These are phyloP conservation scores for Drosophila paranaensis DNA, from an alignment of 2,888 invertebrate genomes.

Conservation along the genomic window DNA sequence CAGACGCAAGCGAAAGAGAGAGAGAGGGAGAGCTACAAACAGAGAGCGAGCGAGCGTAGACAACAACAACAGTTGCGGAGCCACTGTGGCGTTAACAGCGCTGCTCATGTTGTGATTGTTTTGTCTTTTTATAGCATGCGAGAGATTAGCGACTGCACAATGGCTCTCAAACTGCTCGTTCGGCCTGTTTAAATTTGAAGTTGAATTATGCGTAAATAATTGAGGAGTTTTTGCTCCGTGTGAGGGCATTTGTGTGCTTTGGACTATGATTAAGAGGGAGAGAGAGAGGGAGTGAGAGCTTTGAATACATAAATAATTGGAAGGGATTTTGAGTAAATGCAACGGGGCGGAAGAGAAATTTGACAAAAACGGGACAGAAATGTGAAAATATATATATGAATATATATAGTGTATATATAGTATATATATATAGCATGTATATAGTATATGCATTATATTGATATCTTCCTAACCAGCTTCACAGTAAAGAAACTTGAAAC, in stretches of 20 bases:
- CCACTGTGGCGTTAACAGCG: slow-evolving; percentile 23
- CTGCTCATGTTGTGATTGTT: neutral
- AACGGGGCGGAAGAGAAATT: neutral
- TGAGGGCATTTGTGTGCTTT: slow-evolving; percentile 1
- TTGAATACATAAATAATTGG: slow-evolving; percentile 7
- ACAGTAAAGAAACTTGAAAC: no score
- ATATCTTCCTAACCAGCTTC: no score
- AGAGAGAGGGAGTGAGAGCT: neutral
- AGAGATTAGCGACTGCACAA: slow-evolving; percentile 23
- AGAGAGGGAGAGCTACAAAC: slow-evolving; percentile 6
- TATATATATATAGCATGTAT: no score
- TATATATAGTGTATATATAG: neutral
- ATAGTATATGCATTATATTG: no score
- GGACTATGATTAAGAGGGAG: slow-evolving; percentile 8
- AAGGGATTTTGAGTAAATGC: neutral
- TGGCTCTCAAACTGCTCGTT: slow-evolving; percentile 25
- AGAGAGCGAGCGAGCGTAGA: slow-evolving; percentile 12
- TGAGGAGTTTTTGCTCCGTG: neutral
- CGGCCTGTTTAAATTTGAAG: slow-evolving; percentile 9
- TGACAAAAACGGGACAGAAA: neutral
- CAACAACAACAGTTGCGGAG: slow-evolving; percentile 52
- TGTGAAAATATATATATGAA: neutral
- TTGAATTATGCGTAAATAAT: slow-evolving; percentile 15
- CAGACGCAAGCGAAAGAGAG: slow-evolving; percentile 54
- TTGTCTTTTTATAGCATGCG: slow-evolving; percentile 67